Conservation (phyloP, 2,797 vertebrate genomes). For the Sebastes diploproa region DNA sequence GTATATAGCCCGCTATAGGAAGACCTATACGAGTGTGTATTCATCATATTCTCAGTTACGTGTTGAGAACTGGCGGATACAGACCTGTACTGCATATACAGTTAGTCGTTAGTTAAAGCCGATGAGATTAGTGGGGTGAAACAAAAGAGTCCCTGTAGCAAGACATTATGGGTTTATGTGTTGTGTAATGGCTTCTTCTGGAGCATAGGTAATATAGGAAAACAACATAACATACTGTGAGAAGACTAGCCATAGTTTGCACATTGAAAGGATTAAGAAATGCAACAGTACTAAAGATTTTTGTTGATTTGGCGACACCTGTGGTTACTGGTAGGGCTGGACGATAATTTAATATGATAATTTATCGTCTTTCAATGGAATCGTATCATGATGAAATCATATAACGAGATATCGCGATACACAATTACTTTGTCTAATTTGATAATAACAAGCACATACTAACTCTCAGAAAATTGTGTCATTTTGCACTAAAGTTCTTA, state of each 20-base stretch:
- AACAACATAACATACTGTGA: background rate
- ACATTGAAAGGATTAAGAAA: background rate
- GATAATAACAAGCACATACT: too few species aligned
- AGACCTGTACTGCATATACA: background rate
- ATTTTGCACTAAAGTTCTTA: too few species aligned
- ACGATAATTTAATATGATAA: too few species aligned
- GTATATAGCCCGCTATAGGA: background rate
- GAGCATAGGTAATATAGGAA: slow-evolving; percentile 3
- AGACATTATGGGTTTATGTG: slow-evolving; percentile 12
- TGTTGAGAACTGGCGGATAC: background rate
- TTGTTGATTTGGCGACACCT: background rate
- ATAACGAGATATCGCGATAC: too few species aligned
- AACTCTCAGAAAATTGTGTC: too few species aligned
- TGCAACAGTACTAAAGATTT: background rate
- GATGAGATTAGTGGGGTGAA: slow-evolving; percentile 40
- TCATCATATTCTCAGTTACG: background rate
- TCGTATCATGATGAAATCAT: too few species aligned
- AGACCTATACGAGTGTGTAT: background rate
- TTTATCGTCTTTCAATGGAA: too few species aligned
- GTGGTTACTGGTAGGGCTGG: too few species aligned
- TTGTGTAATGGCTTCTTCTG: slow-evolving; percentile 45
- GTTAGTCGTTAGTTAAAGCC: slow-evolving; percentile 21
- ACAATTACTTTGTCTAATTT: too few species aligned
- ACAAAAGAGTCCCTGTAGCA: slow-evolving; percentile 57
- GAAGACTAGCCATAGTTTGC: background rate